phyloP scores from a whole-genome alignment of 1,140 invertebrate species.

The Oscheius sp. region DNA sequence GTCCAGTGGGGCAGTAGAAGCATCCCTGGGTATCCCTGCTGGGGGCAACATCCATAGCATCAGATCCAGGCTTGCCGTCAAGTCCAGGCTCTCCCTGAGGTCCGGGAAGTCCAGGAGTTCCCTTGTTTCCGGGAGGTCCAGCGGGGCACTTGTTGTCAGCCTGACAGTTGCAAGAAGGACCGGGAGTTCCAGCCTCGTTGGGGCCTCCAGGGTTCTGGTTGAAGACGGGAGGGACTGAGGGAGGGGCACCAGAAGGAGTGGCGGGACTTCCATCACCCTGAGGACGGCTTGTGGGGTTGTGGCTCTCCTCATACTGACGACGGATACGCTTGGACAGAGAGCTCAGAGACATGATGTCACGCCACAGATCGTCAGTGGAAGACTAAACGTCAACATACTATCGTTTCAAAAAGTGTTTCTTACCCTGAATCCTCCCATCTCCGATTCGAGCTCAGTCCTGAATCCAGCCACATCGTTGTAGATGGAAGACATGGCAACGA shows the following conservation, averaged over 20 bases:
- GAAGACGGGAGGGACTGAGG: conserved; percentile 41
- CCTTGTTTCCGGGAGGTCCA: conserved; percentile 44
- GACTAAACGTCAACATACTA: conserved; percentile 22
- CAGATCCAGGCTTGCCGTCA: conserved; percentile 41
- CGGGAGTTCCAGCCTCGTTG: conserved; percentile 25
- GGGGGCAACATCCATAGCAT: conserved; percentile 40
- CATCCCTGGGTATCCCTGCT: conserved; percentile 34
- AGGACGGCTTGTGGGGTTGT: conserved; percentile 7
- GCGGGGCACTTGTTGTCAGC: conserved; percentile 46
- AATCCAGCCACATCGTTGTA: conserved; percentile 37
- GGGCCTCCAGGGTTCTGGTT: conserved; percentile 16
- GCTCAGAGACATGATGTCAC: conserved; percentile 36
- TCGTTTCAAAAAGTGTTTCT: not conserved
- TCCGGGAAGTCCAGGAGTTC: conserved; percentile 39
- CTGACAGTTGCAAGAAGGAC: conserved; percentile 38
- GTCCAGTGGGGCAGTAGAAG: conserved; percentile 43
- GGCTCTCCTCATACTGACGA: conserved; percentile 35
- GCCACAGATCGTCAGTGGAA: conserved; percentile 41
- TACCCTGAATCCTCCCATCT: conserved; percentile 40
- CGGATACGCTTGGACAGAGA: conserved; percentile 27
- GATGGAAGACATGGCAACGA: conserved; percentile 36
- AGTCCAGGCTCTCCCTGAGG: conserved; percentile 38
- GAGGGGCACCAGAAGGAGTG: conserved; percentile 35
- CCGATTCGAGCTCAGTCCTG: conserved; percentile 38
- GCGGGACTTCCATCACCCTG: conserved; percentile 30